Evolutionary conservation across 1,140 invertebrate genomes (phyloP).

Genomic region (Rhynchophorus ferrugineus): DNA sequence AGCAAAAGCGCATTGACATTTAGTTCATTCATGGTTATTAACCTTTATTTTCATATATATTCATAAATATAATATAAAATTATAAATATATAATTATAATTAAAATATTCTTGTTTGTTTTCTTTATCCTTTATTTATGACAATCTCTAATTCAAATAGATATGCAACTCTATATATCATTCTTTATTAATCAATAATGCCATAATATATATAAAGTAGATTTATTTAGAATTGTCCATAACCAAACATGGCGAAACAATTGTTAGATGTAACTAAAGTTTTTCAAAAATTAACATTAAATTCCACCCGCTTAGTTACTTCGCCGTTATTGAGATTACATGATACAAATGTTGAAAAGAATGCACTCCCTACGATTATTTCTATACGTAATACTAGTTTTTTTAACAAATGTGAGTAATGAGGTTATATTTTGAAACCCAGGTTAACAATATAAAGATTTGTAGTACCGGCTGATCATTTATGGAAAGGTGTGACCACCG

Average conservation of each 20-base stretch:
- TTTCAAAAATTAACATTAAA: constrained; percentile 36
- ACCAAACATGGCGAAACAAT: constrained; percentile 27
- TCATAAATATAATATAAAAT: too few species aligned
- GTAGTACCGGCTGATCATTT: constrained; percentile 70
- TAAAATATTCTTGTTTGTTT: too few species aligned
- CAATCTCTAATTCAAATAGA: too few species aligned
- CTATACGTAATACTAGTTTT: constrained; percentile 40
- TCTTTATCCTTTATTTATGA: too few species aligned
- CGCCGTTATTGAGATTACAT: constrained; percentile 10
- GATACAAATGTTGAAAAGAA: not conserved
- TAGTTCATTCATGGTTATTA: too few species aligned
- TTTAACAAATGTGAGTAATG: constrained; percentile 47
- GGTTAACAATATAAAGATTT: constrained; percentile 28
- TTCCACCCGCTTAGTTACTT: constrained; percentile 23
- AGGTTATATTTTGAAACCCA: constrained; percentile 16
- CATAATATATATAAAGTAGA: too few species aligned
- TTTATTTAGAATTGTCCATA: not conserved
- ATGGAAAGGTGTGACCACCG: constrained; percentile 91
- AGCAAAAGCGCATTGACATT: too few species aligned
- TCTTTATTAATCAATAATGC: too few species aligned
- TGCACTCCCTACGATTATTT: constrained; percentile 18
- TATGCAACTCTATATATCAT: too few species aligned
- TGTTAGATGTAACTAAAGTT: constrained; percentile 34
- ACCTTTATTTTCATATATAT: too few species aligned
- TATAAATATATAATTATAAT: too few species aligned